Percentiles rank a stretch among this genome's conserved stretches.
phyloP scores from a whole-genome alignment of 2,113 vertebrate species.

The Ceratotherium simum region DNA sequence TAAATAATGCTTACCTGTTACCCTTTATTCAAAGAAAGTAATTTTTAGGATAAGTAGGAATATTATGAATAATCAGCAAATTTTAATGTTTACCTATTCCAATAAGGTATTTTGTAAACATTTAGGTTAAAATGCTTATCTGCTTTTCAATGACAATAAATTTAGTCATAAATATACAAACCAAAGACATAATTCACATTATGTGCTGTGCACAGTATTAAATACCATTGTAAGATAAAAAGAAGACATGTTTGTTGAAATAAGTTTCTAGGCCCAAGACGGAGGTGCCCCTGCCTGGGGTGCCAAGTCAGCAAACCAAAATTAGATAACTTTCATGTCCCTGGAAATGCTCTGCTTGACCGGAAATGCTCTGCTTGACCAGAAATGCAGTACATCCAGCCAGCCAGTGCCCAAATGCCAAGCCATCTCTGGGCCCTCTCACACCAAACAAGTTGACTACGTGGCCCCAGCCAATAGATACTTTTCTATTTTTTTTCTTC shows the following conservation, averaged over 20 bases:
- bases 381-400: not conserved
- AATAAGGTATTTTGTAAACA: not conserved
- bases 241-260: not conserved
- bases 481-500: not conserved
- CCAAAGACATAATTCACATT: not conserved
- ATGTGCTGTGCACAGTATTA: not conserved
- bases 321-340: not conserved
- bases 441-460: not conserved
- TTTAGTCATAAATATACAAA: not conserved
- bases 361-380: not conserved
- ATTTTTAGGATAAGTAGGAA: not conserved
- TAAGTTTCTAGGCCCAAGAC: not conserved
- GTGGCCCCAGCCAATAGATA: not conserved
- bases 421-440: not conserved
- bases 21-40: conserved; percentile 10
- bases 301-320: not conserved
- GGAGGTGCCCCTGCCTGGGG: not conserved
- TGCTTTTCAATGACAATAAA: not conserved
- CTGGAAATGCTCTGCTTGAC: not conserved
- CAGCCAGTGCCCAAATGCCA: not conserved
- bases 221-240: not conserved
- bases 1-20: not conserved
- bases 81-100: not conserved
- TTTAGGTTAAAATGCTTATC: not conserved
- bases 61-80: not conserved